phyloP scores from a whole-genome alignment of 2,113 vertebrate species.

The Isichthys henryi region DNA sequence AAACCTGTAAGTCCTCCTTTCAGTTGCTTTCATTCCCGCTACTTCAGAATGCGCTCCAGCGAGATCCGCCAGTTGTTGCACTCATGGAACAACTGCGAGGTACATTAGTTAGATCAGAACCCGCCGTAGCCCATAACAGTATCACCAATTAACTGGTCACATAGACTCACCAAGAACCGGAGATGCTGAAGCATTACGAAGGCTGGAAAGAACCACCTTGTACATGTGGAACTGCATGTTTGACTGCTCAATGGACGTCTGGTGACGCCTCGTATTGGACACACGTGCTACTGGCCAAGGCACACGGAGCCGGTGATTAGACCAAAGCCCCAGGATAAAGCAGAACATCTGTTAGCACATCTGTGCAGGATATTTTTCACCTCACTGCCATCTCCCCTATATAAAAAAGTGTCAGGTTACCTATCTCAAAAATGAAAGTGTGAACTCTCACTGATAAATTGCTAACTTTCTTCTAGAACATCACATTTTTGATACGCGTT shows the following conservation, averaged over 20 bases:
- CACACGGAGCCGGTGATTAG: neutral
- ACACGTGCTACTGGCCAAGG: neutral
- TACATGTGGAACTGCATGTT: neutral
- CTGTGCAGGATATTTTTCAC: neutral
- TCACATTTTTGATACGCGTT: neutral
- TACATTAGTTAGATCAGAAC: neutral
- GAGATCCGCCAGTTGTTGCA: neutral
- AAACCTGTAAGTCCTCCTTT: neutral
- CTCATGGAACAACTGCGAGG: neutral
- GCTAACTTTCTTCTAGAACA: neutral
- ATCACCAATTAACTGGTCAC: neutral
- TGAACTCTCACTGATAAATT: neutral
- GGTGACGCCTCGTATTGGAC: neutral
- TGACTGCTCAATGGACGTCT: neutral
- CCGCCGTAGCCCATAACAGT: too few relatives aligned
- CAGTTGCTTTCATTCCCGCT: neutral
- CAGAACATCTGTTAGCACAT: constrained; percentile 18
- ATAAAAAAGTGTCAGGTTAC: constrained; percentile 6
- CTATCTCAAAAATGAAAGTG: neutral
- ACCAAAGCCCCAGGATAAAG: neutral
- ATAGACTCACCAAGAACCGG: neutral
- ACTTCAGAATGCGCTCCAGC: neutral
- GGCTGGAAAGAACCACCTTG: neutral
- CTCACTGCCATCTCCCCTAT: neutral
- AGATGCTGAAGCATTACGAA: neutral